Base-by-base conservation (phyloP, 2,888 invertebrate genomes). In the Lobophora halterata region DNA sequence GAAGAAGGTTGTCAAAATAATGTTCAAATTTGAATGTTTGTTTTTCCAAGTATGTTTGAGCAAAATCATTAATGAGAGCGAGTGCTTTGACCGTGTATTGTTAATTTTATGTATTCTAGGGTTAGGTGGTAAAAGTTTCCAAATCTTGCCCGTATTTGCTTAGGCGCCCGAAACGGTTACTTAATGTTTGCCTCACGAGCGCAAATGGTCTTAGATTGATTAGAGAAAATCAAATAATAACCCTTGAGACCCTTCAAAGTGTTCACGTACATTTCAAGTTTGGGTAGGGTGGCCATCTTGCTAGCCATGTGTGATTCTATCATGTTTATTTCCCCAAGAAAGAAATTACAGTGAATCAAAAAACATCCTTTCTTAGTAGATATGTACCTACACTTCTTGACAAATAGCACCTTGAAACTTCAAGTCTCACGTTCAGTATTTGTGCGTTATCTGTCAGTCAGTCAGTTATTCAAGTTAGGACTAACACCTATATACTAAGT, bases 201-300 rank as follows among this genome's bases (percentile, higher is more conserved):
- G 30, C 47, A 55, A 51, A 24, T 6, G 5, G 17, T 20, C 29
- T 23, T 19, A 33, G 48, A 73, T 71, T 73, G 76, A 76, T 76
- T 71, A 74, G 71, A 54, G 63, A 55, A 68, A 66, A 73, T 74
- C 72, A 79, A 76, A 77, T 57, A 62, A 62, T 70, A 75, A 66
- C 71, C 70, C 68, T 60, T 56, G 54, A 49, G 53, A 53, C 61
- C 61, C 61, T 55, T 35, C 30, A 31, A 30, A 25, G 51, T 47
- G 58, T 58, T 61, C 49, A 54, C 60, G 69, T 61, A 64, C 71
- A 65, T 71, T 75, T 70, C 66, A 60, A 65, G 65, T 64, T 71
- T 49, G 18, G 6, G 40, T 63, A 49, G 55, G 49, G 61, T 61
- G 58, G 6, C 61, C 39, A 55, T 38, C n/a, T 6, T n/a, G n/a